Percentiles rank a stretch among this genome's conserved stretches.
Evolutionary conservation across 2,888 invertebrate species (phyloP).

Genomic region (Mayetiola destructor): DNA sequence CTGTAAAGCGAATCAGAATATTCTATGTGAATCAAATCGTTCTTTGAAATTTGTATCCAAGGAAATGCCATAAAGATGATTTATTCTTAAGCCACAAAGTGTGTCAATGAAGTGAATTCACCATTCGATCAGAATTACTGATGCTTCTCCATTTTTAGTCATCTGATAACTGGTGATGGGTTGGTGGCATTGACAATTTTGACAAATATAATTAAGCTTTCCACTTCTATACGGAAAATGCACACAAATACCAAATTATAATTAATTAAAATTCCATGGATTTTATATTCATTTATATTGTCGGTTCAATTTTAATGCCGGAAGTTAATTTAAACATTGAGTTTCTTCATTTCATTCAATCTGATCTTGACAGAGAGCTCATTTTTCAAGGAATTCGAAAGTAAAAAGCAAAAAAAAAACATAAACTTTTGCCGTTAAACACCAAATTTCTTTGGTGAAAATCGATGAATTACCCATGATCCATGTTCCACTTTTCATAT

Average conservation of each 20-base stretch:
- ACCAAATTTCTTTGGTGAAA: too few species aligned
- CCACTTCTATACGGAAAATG: too few species aligned
- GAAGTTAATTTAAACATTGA: not conserved
- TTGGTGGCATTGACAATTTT: slow-evolving; percentile 3
- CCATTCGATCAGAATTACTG: not conserved
- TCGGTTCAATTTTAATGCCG: not conserved
- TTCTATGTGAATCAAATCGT: too few species aligned
- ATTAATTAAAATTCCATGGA: slow-evolving; percentile 12
- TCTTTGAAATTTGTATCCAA: too few species aligned
- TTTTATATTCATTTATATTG: not conserved
- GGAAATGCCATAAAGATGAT: slow-evolving; percentile 1
- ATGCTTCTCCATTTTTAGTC: not conserved
- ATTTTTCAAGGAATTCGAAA: too few species aligned
- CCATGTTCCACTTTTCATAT: too few species aligned
- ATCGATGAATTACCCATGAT: too few species aligned
- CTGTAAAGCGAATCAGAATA: too few species aligned
- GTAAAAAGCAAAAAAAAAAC: not conserved
- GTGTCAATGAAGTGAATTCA: not conserved
- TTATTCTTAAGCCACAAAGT: slow-evolving; percentile 6
- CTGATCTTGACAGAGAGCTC: too few species aligned
- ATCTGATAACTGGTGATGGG: not conserved
- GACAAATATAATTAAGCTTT: slow-evolving; percentile 10
- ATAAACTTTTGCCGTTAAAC: not conserved
- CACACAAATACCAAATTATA: too few species aligned
- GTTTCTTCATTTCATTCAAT: slow-evolving; percentile 3